A percentile compares a stretch with the other conserved stretches of the same genome.
These are phyloP conservation scores for Craseonycteris thonglongyai DNA, from an alignment of 2,113 vertebrate genomes.

Conservation along the genomic window DNA sequence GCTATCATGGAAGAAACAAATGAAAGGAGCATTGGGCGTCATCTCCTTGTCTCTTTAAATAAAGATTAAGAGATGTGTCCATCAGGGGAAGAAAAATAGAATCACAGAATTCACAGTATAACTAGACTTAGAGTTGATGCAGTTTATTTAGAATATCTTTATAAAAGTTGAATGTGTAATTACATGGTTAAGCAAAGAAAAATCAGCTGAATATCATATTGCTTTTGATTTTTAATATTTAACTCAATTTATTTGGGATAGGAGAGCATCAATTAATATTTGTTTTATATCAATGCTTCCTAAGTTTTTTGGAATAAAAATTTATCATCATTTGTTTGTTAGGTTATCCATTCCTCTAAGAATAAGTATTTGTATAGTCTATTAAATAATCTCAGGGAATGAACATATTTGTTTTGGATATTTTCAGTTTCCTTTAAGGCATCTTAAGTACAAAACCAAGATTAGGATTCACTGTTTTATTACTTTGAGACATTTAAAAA, in stretches of 20 bases:
- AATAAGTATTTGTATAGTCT: not conserved
- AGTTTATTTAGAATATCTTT: not conserved
- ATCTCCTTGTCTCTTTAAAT: not conserved
- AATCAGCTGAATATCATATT: not conserved
- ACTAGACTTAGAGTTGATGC: not conserved
- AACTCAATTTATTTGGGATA: not conserved
- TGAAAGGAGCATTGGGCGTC: not conserved
- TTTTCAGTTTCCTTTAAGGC: not conserved
- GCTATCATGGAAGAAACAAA: not conserved
- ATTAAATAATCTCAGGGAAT: conserved; percentile 13
- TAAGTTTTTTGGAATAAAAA: not conserved
- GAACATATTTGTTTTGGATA: conserved; percentile 23
- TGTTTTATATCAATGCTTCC: not conserved
- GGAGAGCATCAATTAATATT: not conserved
- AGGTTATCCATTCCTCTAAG: not conserved
- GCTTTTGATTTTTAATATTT: not conserved
- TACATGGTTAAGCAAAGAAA: not conserved
- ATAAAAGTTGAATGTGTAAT: not conserved
- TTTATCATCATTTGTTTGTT: not conserved
- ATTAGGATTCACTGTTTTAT: not conserved
- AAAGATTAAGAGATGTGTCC: not conserved
- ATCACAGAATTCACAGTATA: not conserved
- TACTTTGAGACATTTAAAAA: conserved; percentile 1
- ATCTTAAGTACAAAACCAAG: not conserved
- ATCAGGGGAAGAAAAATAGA: not conserved